Evolutionary conservation across 2,888 invertebrate genomes (phyloP).

Genomic region (Seira sanloemensis): DNA sequence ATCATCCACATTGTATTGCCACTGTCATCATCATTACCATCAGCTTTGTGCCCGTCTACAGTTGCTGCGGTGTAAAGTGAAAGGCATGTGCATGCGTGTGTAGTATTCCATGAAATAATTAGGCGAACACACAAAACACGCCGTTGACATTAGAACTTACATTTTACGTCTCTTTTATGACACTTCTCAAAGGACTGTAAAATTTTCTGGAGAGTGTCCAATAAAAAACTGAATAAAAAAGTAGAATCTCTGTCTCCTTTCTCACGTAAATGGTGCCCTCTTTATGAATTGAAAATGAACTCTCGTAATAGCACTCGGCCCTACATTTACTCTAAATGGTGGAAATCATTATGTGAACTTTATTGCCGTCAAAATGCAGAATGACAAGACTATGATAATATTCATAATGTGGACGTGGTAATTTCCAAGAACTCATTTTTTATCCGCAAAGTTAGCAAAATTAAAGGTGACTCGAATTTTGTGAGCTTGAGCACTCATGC

Average conservation of each 20-base stretch:
- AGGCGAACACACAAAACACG: background rate
- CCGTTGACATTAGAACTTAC: background rate
- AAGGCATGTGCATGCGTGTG: background rate
- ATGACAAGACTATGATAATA: background rate
- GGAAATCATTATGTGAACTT: background rate
- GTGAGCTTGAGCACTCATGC: too few species aligned
- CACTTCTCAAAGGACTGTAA: background rate
- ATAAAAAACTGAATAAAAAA: too few species aligned
- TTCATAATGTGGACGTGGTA: background rate
- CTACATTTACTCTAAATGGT: background rate
- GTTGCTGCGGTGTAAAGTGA: background rate
- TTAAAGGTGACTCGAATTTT: too few species aligned
- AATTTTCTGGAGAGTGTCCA: background rate
- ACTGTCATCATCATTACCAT: background rate
- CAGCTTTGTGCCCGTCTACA: background rate
- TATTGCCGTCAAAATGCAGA: background rate
- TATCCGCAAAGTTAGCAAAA: too few species aligned
- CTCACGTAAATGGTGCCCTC: background rate
- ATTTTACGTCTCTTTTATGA: background rate
- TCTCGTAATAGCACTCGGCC: background rate
- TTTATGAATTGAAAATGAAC: background rate
- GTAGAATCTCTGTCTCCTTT: background rate
- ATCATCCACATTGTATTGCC: background rate
- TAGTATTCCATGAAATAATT: background rate
- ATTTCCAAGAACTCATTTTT: background rate